Conservation (phyloP, 2,888 invertebrate species). For the Heliothis peltigera region DNA sequence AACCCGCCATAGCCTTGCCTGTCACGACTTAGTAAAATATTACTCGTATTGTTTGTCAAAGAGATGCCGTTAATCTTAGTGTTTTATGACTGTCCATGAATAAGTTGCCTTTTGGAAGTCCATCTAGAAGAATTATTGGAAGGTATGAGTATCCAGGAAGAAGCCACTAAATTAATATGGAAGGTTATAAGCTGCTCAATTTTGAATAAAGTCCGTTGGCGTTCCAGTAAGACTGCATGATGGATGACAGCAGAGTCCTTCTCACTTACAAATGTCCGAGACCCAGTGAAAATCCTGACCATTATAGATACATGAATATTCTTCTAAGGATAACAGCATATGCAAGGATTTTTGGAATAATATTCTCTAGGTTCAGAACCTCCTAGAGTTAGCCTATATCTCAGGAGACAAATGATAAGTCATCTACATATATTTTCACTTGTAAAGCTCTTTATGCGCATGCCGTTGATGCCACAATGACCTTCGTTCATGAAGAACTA, state of each 20-base stretch:
- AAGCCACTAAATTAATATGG: not conserved
- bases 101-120: constrained; percentile 10
- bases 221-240: not conserved
- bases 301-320: too few species aligned
- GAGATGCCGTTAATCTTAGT: constrained; percentile 32
- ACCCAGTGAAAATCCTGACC: too few species aligned
- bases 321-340: too few species aligned
- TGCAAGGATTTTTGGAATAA: too few species aligned
- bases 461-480: not conserved
- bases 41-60: constrained; percentile 49
- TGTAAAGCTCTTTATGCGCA: not conserved
- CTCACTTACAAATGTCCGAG: not conserved
- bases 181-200: too few species aligned
- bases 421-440: not conserved
- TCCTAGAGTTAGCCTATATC: too few species aligned
- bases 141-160: not conserved
- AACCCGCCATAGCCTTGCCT: constrained; percentile 36
- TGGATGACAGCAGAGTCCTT: not conserved
- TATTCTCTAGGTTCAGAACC: too few species aligned
- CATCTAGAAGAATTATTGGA: constrained; percentile 17
- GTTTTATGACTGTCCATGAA: constrained; percentile 32
- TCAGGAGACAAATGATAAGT: too few species aligned
- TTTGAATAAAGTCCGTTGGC: too few species aligned
- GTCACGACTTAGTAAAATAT: constrained; percentile 37
- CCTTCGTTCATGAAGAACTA: not conserved